Conservation (phyloP, 92 coral and sea anemone species). For the Virgularia gustaviana region DNA sequence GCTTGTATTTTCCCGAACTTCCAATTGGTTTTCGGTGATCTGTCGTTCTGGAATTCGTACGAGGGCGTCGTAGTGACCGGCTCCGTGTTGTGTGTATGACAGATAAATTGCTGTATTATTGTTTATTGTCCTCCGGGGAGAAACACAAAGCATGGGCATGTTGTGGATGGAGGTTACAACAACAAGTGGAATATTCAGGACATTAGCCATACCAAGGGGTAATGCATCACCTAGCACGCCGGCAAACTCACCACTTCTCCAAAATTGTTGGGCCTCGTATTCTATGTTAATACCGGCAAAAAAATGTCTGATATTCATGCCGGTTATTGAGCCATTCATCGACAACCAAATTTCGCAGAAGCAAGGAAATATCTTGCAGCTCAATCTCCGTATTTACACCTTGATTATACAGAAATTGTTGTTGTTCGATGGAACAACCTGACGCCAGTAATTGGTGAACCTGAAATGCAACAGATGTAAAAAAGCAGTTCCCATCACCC, state of each 20-base stretch:
- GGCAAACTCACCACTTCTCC: conserved; percentile 7
- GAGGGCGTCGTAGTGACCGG: conserved; percentile 41
- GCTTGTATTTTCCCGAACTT: too few species aligned
- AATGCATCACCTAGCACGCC: conserved; percentile 12
- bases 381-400: conserved; percentile 6
- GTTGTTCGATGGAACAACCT: not conserved
- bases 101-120: conserved; percentile 11
- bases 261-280: not conserved
- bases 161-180: conserved; percentile 32
- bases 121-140: not conserved
- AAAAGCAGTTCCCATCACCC: conserved; percentile 43
- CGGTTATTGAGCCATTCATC: not conserved
- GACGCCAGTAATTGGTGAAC: conserved; percentile 8
- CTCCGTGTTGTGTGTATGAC: conserved; percentile 39
- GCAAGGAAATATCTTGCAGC: not conserved
- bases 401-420: not conserved
- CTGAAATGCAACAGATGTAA: conserved; percentile 37
- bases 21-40: too few species aligned
- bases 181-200: conserved; percentile 28
- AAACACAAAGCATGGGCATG: conserved; percentile 15
- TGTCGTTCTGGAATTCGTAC: too few species aligned
- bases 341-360: conserved; percentile 1
- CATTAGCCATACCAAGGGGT: conserved; percentile 30
- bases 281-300: not conserved
- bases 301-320: not conserved